Percentiles rank a stretch among this genome's conserved stretches.
These are phyloP conservation scores for Sycophila texana DNA, from an alignment of 2,888 invertebrate genomes.

Conservation along the genomic window DNA sequence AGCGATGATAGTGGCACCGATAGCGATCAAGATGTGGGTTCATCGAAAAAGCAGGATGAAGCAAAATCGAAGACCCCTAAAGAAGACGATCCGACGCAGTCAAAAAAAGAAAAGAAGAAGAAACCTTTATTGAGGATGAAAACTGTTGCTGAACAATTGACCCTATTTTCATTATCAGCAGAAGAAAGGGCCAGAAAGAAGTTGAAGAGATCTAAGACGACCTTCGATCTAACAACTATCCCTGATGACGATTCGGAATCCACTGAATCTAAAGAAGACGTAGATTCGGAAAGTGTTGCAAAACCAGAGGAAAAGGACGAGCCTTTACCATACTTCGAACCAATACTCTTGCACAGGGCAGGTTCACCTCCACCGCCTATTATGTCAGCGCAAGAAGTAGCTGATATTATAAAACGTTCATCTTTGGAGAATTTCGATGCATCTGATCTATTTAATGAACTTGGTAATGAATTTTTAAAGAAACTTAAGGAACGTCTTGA, in stretches of 20 bases:
- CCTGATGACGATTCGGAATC: neutral
- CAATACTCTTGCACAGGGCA: slow-evolving; percentile 29
- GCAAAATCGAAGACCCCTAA: too few relatives aligned
- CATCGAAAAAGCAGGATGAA: too few relatives aligned
- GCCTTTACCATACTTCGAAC: slow-evolving; percentile 26
- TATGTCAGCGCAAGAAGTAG: slow-evolving; percentile 33
- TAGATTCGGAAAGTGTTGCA: neutral
- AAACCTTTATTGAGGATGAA: slow-evolving; percentile 53
- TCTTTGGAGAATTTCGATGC: slow-evolving; percentile 8
- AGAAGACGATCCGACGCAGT: neutral
- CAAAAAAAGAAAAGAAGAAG: slow-evolving; percentile 44
- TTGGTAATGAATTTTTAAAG: slow-evolving; percentile 63
- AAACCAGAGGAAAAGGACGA: neutral
- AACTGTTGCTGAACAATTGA: slow-evolving; percentile 48
- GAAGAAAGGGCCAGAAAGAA: neutral
- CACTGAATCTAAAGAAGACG: slow-evolving; percentile 8
- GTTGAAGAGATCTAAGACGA: slow-evolving; percentile 57
- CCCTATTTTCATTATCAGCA: neutral
- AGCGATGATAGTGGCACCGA: slow-evolving; percentile 44
- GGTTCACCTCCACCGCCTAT: slow-evolving; percentile 33
- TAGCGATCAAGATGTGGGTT: slow-evolving; percentile 15
- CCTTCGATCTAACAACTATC: slow-evolving; percentile 29
- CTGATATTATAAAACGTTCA: slow-evolving; percentile 10
- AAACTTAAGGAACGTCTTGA: slow-evolving; percentile 38
- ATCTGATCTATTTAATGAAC: slow-evolving; percentile 57